Percentiles rank a stretch among this genome's conserved stretches.
Evolutionary conservation across 1,140 invertebrate genomes (phyloP).

Genomic region (Centruroides sculpturatus): DNA sequence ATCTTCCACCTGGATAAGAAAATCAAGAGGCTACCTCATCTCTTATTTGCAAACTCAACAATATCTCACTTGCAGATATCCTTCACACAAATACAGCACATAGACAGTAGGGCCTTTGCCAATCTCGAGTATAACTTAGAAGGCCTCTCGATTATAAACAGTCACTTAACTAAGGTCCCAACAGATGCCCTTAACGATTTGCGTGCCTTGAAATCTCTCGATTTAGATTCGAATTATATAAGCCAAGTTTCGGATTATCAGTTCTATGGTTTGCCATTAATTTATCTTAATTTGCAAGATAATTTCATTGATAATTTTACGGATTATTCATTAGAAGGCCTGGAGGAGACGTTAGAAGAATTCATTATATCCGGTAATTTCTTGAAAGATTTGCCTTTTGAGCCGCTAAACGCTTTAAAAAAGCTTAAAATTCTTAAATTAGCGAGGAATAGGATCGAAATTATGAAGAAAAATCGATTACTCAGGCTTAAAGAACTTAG

Average conservation of each 20-base stretch:
- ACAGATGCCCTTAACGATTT: constrained; percentile 59
- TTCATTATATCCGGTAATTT: constrained; percentile 75
- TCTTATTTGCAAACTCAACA: constrained; percentile 49
- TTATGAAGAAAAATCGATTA: constrained; percentile 49
- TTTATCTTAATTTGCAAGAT: constrained; percentile 67
- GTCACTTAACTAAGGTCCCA: constrained; percentile 60
- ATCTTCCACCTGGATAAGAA: constrained; percentile 68
- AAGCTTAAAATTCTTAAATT: constrained; percentile 55
- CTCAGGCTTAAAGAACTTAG: constrained; percentile 50
- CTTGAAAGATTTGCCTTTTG: constrained; percentile 60
- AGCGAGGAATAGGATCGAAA: constrained; percentile 64
- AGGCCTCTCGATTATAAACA: constrained; percentile 60
- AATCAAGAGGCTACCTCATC: constrained; percentile 48
- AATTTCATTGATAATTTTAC: constrained; percentile 49
- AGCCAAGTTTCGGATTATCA: constrained; percentile 65
- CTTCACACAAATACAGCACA: constrained; percentile 54
- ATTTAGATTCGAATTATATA: constrained; percentile 71
- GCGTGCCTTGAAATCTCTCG: constrained; percentile 51
- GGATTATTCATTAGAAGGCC: constrained; percentile 65
- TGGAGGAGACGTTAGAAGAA: constrained; percentile 62
- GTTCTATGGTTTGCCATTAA: constrained; percentile 65
- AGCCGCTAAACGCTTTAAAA: constrained; percentile 53
- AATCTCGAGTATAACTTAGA: constrained; percentile 58
- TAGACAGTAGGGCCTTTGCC: constrained; percentile 54
- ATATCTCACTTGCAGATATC: constrained; percentile 59